A percentile compares a stretch with the other conserved stretches of the same genome.
Conservation (phyloP, 2,888 invertebrate genomes). For the Tenthredo distinguenda region DNA sequence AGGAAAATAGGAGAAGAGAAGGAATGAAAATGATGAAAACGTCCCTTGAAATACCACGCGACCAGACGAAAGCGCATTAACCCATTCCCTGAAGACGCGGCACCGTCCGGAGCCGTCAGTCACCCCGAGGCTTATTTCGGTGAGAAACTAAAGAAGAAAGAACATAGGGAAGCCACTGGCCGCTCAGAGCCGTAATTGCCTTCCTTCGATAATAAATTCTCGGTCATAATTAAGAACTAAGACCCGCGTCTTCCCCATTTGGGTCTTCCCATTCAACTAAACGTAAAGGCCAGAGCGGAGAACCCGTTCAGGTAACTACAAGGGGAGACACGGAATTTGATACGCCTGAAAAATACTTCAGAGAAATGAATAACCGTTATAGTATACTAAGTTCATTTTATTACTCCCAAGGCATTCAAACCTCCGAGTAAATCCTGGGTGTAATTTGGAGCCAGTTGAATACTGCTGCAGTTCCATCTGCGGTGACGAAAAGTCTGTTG, state of each 20-base stretch:
- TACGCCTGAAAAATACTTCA: background rate
- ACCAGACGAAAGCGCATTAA: constrained; percentile 26
- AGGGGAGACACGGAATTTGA: background rate
- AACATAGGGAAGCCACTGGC: constrained; percentile 37
- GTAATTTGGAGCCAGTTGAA: constrained; percentile 85
- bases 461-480: constrained; percentile 92
- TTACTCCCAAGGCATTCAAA: constrained; percentile 67
- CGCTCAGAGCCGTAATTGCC: constrained; percentile 31
- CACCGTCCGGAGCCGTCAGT: background rate
- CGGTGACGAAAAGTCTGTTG: constrained; percentile 85
- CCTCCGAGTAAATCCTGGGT: constrained; percentile 90
- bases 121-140: constrained; percentile 35
- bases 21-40: constrained; percentile 6
- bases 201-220: constrained; percentile 43
- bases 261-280: constrained; percentile 45
- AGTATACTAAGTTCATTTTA: background rate
- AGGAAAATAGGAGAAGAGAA: background rate
- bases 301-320: constrained; percentile 20
- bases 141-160: constrained; percentile 26
- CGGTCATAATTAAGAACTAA: constrained; percentile 49
- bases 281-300: background rate
- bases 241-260: constrained; percentile 17
- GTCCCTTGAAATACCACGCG: background rate
- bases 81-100: constrained; percentile 9
- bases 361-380: background rate